Evolutionary conservation across 2,113 vertebrate genomes (phyloP).

Genomic region (Calyptommatus sinebrachiatus): DNA sequence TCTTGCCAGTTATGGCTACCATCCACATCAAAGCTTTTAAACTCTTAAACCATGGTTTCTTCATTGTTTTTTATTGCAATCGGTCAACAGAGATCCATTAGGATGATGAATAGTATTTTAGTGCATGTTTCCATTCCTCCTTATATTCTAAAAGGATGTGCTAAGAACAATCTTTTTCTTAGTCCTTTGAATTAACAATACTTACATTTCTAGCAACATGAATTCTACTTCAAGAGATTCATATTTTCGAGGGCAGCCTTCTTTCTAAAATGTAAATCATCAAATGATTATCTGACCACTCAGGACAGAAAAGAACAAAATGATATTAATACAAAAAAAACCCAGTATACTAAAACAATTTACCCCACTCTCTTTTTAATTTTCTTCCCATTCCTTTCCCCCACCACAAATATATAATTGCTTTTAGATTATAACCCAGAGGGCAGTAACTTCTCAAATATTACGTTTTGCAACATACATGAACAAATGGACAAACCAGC

Average conservation of each 20-base stretch:
- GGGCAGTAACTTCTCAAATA: too few species aligned
- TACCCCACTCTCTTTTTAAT: too few species aligned
- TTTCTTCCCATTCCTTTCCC: too few species aligned
- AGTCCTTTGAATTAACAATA: slow-evolving; percentile 22
- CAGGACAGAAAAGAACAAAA: not conserved
- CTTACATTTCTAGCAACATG: slow-evolving; percentile 77
- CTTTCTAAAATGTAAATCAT: slow-evolving; percentile 53
- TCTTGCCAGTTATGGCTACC: too few species aligned
- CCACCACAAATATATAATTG: too few species aligned
- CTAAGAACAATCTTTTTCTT: slow-evolving; percentile 6
- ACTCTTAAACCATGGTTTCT: too few species aligned
- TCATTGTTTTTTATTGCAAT: too few species aligned
- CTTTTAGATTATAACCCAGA: too few species aligned
- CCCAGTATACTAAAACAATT: not conserved
- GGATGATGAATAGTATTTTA: not conserved
- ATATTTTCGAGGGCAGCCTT: slow-evolving; percentile 34
- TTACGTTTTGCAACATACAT: too few species aligned
- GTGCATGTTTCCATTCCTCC: not conserved
- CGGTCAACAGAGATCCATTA: not conserved
- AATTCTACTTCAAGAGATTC: slow-evolving; percentile 79
- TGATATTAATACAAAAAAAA: too few species aligned
- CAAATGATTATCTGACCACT: not conserved
- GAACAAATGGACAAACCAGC: too few species aligned
- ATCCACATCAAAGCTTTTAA: too few species aligned
- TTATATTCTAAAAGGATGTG: not conserved